phyloP scores from a whole-genome alignment of 2,888 invertebrate species.

The Baccha elongata region DNA sequence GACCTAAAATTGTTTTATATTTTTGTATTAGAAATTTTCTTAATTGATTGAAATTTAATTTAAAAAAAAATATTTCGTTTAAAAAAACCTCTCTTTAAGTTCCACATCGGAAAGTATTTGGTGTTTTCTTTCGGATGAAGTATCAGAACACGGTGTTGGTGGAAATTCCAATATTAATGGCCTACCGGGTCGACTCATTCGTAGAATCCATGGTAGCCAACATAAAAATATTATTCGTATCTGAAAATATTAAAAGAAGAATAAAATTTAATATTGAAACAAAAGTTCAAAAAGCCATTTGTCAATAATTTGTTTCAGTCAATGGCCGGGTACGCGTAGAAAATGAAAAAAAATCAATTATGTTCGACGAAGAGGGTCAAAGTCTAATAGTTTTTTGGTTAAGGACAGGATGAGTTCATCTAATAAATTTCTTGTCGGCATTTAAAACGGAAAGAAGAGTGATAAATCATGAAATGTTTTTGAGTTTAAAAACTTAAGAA shows the following conservation, averaged over 20 bases:
- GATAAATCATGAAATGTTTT: conserved; percentile 46
- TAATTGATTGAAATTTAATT: too few species aligned
- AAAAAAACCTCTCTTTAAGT: conserved; percentile 87
- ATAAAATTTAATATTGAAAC: conserved; percentile 28
- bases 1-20: conserved; percentile 83
- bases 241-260: conserved; percentile 82
- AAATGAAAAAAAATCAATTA: conserved; percentile 6
- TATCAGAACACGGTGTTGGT: conserved; percentile 84
- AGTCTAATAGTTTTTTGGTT: conserved; percentile 23
- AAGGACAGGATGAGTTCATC: conserved; percentile 37
- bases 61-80: background rate
- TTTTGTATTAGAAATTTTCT: too few species aligned
- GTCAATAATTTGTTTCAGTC: conserved; percentile 16
- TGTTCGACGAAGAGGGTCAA: conserved; percentile 32
- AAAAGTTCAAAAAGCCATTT: conserved; percentile 48
- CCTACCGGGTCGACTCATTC: conserved; percentile 92
- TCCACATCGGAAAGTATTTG: conserved; percentile 92
- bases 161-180: conserved; percentile 83
- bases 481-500: too few species aligned
- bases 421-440: conserved; percentile 9
- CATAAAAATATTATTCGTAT: conserved; percentile 95
- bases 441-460: background rate
- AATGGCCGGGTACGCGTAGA: background rate
- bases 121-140: conserved; percentile 87
- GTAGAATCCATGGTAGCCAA: conserved; percentile 98